These are phyloP conservation scores for Holothuria glaberrima DNA, from an alignment of 35 echinoderm and acorn worm species.

Conservation along the genomic window DNA sequence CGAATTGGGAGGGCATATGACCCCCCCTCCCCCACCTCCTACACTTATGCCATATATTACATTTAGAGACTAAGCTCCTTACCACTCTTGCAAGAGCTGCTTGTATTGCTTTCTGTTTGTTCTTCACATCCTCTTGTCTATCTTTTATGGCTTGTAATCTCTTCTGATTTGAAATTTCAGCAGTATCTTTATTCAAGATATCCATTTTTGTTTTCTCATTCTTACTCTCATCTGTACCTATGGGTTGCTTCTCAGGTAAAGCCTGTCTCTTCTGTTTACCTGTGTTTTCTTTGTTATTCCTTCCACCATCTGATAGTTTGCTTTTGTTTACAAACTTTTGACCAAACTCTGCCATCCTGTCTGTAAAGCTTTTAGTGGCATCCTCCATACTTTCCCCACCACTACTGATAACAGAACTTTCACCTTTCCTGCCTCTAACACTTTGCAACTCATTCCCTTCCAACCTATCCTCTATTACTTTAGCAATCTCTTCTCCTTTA, in stretches of 20 bases:
- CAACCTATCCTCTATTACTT: no score
- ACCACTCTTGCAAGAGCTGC: constrained; percentile 80
- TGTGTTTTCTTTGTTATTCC: no score
- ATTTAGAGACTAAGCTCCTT: background rate
- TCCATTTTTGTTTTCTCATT: background rate
- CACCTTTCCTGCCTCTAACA: no score
- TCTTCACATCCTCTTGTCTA: constrained; percentile 48
- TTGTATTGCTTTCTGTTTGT: constrained; percentile 73
- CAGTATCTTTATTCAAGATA: background rate
- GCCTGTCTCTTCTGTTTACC: no score
- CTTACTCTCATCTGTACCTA: background rate
- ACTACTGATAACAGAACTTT: no score
- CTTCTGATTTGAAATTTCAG: constrained; percentile 69
- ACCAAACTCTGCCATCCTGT: background rate
- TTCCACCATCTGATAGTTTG: background rate
- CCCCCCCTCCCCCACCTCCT: no score
- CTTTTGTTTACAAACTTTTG: background rate
- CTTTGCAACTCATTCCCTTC: no score
- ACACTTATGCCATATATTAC: no score
- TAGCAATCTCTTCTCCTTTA: no score
- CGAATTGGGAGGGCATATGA: no score
- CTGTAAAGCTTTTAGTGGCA: no score
- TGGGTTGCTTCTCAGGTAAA: no score
- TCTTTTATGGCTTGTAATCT: constrained; percentile 73
- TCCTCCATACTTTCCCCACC: background rate